phyloP scores from a whole-genome alignment of 2,797 vertebrate genomes.

The Anas acuta region DNA sequence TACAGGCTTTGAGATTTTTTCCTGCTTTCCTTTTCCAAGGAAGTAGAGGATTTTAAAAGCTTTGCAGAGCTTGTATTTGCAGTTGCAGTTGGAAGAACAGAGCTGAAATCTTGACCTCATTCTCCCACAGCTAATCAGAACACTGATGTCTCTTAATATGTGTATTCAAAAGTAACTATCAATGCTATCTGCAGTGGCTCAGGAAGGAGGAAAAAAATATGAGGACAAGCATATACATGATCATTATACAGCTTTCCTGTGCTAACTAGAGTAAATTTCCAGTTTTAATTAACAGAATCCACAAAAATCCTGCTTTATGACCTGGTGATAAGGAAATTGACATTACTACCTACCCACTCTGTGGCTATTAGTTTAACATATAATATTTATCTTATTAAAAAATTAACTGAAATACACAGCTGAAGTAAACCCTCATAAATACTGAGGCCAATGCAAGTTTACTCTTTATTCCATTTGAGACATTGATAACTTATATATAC shows the following conservation, averaged over 20 bases:
- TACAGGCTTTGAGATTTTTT: neutral
- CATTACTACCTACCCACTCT: neutral
- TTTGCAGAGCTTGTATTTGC: neutral
- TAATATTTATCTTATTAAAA: neutral
- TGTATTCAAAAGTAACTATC: neutral
- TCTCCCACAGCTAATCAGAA: neutral
- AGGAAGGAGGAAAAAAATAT: neutral
- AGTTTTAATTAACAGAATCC: neutral
- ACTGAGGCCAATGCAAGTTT: neutral
- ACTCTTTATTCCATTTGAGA: neutral
- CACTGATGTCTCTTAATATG: rapidly evolving
- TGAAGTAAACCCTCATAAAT: neutral
- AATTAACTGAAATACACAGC: neutral
- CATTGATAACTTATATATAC: neutral
- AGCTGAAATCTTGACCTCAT: neutral
- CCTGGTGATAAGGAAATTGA: neutral
- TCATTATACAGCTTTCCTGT: neutral
- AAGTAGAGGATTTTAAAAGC: neutral
- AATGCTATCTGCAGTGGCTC: neutral
- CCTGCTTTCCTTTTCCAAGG: neutral
- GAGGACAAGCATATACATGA: neutral
- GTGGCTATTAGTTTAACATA: neutral
- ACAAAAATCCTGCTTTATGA: neutral
- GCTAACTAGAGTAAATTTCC: neutral
- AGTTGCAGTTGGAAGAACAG: neutral